A percentile compares a stretch with the other conserved stretches of the same genome.
Conservation (phyloP, 2,113 vertebrate species). For the Passer domesticus region DNA sequence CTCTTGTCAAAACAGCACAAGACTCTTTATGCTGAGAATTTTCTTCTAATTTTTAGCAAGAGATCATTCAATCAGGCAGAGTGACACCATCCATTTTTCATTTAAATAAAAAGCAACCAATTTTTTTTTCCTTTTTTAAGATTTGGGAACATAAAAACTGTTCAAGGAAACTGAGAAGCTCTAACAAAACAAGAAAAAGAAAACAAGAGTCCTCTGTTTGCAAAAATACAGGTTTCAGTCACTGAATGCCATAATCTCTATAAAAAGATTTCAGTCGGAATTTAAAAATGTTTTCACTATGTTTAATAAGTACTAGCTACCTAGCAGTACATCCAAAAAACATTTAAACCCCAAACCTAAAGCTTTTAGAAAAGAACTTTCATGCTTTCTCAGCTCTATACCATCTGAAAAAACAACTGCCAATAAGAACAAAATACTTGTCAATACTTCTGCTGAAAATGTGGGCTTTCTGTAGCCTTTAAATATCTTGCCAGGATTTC, state of each 20-base stretch:
- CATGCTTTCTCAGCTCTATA: not conserved
- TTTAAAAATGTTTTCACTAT: not conserved
- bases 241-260: not conserved
- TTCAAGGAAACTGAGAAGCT: not conserved
- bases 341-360: not conserved
- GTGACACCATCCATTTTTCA: not conserved
- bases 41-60: not conserved
- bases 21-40: not conserved
- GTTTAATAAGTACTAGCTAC: not conserved
- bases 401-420: not conserved
- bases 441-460: not conserved
- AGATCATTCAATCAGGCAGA: not conserved
- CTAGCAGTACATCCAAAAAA: not conserved
- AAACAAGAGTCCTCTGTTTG: not conserved
- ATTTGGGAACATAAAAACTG: not conserved
- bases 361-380: not conserved
- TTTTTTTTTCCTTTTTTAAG: not conserved
- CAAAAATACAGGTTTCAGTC: not conserved
- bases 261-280: not conserved
- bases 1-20: not conserved
- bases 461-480: not conserved
- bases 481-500: not conserved
- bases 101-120: not conserved
- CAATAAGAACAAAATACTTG: not conserved
- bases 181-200: not conserved